Conservation (phyloP, 1,140 invertebrate genomes). For the Subanguina moxae region DNA sequence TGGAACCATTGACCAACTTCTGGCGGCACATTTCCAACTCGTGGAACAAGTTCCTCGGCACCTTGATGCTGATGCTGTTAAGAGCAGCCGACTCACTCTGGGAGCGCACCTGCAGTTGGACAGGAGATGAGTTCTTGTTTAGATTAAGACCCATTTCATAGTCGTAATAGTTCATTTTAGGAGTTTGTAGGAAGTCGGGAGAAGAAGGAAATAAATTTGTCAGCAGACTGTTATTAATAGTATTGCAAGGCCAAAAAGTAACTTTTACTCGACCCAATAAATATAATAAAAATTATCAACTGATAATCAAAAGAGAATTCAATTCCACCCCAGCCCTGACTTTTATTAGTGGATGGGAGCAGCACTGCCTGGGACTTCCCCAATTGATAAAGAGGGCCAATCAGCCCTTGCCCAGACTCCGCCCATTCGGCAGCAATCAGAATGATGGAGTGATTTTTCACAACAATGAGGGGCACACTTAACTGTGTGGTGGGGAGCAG, state of each 20-base stretch:
- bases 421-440: background rate
- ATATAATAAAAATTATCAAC: no score
- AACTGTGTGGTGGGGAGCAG: no score
- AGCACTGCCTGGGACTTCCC: background rate
- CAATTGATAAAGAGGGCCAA: background rate
- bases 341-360: background rate
- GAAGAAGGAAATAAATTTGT: no score
- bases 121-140: no score
- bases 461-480: no score
- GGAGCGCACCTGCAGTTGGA: slow-evolving; percentile 39
- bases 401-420: background rate
- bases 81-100: slow-evolving; percentile 47
- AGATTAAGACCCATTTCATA: no score
- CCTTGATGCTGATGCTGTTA: slow-evolving; percentile 39
- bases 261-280: no score
- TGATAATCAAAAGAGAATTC: no score
- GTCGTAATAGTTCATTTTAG: no score
- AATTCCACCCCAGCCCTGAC: background rate
- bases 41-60: slow-evolving; percentile 36
- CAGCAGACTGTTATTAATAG: no score
- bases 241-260: no score
- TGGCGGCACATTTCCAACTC: slow-evolving; percentile 32
- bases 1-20: background rate
- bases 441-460: slow-evolving; percentile 6
- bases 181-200: no score